Percentiles rank a stretch among this genome's conserved stretches.
These are phyloP conservation scores for Andricus grossulariae DNA, from an alignment of 1,140 invertebrate genomes.

Conservation along the genomic window DNA sequence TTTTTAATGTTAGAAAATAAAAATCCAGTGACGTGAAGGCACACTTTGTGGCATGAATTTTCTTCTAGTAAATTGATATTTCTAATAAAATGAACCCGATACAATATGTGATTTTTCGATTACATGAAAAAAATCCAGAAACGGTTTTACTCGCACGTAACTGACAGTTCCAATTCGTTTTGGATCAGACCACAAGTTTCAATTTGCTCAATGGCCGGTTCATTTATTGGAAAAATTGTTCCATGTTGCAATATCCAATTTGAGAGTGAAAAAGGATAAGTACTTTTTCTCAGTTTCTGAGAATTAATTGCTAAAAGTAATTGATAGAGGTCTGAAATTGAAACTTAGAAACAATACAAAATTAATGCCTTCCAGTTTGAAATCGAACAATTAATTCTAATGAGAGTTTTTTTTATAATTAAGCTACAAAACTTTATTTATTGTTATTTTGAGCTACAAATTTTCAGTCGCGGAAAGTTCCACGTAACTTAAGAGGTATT, in stretches of 20 bases:
- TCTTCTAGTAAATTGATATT: too few species aligned
- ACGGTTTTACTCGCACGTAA: neutral
- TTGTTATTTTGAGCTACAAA: neutral
- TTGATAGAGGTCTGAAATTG: too few species aligned
- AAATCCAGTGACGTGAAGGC: too few species aligned
- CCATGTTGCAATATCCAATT: neutral
- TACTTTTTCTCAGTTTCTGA: neutral
- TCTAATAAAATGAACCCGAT: neutral
- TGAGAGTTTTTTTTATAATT: too few species aligned
- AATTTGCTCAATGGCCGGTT: neutral
- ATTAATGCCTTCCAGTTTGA: too few species aligned
- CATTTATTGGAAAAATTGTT: neutral
- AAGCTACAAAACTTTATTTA: too few species aligned
- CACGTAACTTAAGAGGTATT: neutral
- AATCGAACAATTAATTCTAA: too few species aligned
- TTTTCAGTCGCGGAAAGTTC: neutral
- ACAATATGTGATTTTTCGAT: neutral
- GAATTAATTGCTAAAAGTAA: neutral
- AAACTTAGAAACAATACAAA: too few species aligned
- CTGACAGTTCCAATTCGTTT: neutral
- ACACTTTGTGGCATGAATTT: too few species aligned
- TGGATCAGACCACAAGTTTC: neutral
- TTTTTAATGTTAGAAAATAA: too few species aligned
- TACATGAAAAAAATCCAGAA: neutral
- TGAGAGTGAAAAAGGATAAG: neutral